Base-by-base conservation (phyloP, 2,113 vertebrate species). In the Erythrolamprus reginae region DNA sequence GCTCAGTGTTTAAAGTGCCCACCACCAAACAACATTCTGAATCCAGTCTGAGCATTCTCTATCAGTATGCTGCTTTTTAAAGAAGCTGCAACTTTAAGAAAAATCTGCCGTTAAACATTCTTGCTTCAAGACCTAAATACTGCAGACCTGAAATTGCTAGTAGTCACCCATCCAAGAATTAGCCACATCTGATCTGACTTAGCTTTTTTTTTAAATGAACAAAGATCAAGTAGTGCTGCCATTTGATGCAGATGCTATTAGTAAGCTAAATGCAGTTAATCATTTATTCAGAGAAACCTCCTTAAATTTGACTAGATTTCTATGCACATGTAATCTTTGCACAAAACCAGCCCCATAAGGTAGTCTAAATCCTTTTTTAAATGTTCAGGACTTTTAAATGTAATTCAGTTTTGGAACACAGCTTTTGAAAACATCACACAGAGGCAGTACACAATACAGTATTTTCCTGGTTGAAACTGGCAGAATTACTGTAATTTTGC, bases 381-480 rank as follows among this genome's bases (percentile, higher is more conserved):
- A 8, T 33, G 88, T 94, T 91, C 70, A 38, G 33, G 15, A n/a
- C 5, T 88, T 51, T 48, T 0, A 2, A 87, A 24, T 65, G 48
- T 87, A 93, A 89, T 0, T 0, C 0, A 0, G 42, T 84, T 93
- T 90, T 89, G 92, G 89, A 91, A 52, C 38, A 90, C 33, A 47
- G 48, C 53, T 33, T 70, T 70, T 89, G 90, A 85, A 55, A 83
- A 23, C 8, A 33, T 88, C 4, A 93, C 88, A 51, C 4, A 33
- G 83, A 89, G 7, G 24, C 52, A n/a, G 0, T 21, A 48, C 88
- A 91, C 53, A 92, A 84, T 82, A 10, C 45, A 15, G 86, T 90
- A 86, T 53, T 89, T 91, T n/a, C 47, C 82, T 90, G 90, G 91
- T 83, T 86, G 92, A 52, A 93, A 23, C 9, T 70, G 47, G 88